phyloP scores from a whole-genome alignment of 2,113 vertebrate species.

The Stigmatopora argus region DNA sequence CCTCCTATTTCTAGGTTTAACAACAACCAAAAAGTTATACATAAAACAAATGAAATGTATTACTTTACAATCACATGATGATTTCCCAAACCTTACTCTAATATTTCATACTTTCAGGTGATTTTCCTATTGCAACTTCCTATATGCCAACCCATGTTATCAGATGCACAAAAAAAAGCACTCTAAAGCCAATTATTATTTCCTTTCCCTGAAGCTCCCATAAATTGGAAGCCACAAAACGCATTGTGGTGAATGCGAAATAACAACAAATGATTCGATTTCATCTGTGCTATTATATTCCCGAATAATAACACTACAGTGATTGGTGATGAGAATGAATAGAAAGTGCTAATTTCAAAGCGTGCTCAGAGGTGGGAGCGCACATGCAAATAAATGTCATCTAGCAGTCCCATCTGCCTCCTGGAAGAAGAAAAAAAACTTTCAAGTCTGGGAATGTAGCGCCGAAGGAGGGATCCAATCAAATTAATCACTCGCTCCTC shows the following conservation, averaged over 20 bases:
- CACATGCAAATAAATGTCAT: slow-evolving; percentile 41
- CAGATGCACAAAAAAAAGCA: background rate
- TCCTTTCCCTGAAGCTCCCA: background rate
- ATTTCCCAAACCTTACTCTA: background rate
- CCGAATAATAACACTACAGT: slow-evolving; percentile 2
- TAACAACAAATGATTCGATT: background rate
- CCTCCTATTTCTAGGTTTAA: no score
- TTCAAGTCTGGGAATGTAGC: slow-evolving; percentile 20
- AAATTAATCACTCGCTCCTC: slow-evolving; percentile 66
- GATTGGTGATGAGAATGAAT: background rate
- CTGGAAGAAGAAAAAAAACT: slow-evolving; percentile 19
- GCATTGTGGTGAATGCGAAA: background rate
- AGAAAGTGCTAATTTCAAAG: slow-evolving; percentile 5
- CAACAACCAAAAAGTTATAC: no score
- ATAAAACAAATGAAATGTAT: background rate
- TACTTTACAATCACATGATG: background rate
- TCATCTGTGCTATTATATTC: background rate
- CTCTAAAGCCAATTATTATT: background rate
- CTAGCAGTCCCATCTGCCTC: slow-evolving; percentile 48
- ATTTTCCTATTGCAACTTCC: background rate
- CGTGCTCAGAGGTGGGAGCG: slow-evolving; percentile 38
- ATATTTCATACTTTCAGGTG: background rate
- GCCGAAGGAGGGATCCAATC: slow-evolving; percentile 56
- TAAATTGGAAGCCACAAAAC: background rate
- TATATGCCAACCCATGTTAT: background rate